Base-by-base conservation (phyloP, 1,140 invertebrate genomes). In the Stegodyphus mimosarum region DNA sequence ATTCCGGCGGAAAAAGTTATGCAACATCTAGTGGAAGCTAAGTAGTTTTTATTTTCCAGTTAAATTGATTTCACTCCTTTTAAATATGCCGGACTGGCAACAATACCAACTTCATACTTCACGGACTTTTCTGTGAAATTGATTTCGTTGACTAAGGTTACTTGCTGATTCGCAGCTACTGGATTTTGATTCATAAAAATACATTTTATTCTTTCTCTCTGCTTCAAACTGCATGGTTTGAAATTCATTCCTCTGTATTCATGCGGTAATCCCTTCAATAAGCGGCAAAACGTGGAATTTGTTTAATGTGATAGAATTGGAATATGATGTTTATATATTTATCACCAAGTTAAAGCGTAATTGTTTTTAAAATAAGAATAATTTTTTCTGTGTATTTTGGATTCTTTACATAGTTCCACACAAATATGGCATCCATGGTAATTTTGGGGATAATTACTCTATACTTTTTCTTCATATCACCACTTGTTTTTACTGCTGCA, bases 51-150 rank as follows among this genome's bases (percentile, higher is more conserved):
- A 33, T 33, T 33, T 33, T 33, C 33, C 33, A 33, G 33, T 33
- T 33, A 33, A 33, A 33, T 33, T 1, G 33, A 33, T 33, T 33
- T 33, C 55, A 60, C 55, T 60, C 55, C 55, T 60, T 60, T 60
- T 33, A n/a, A 13, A 55, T 13, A 55, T 7, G 53, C 53, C 13
- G 53, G 53, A 55, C 53, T n/a, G 53, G 53, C 53, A 55, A 55
- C 15, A 60, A 15, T 15, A 10, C 9, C 15, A 9, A 15, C 75
- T 77, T 77, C 75, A 77, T 60, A 77, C 60, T 77, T 52, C 60
- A 77, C 33, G 17, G 60, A 66, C 66, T 77, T 77, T 77, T 77
- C 75, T 51, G 17, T 77, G 75, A 67, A 77, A 77, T 77, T 77
- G 48, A 77, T 53, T 17, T 15, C 49, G 49, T 48, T 17, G 63